Percentiles rank a stretch among this genome's conserved stretches.
Conservation (phyloP, 2,888 invertebrate genomes). For the Habrosyne pyritoides region DNA sequence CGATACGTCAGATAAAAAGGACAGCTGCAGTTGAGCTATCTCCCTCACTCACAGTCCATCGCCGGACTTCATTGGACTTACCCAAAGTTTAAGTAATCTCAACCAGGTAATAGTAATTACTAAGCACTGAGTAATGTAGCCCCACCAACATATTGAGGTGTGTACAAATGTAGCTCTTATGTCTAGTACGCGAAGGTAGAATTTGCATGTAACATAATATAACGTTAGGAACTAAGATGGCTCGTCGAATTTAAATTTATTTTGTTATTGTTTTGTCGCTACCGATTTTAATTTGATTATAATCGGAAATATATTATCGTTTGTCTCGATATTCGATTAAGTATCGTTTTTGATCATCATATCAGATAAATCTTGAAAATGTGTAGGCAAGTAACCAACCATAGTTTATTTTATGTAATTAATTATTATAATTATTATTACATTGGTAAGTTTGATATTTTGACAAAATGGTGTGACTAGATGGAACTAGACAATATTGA, state of each 20-base stretch:
- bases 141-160: constrained; percentile 50
- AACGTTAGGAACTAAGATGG: constrained; percentile 6
- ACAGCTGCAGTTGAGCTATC: constrained; percentile 73
- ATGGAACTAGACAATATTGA: constrained; percentile 5
- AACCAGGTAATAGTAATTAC: constrained; percentile 69
- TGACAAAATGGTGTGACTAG: constrained; percentile 1
- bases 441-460: background rate
- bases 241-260: constrained; percentile 26
- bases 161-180: constrained; percentile 54
- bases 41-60: constrained; percentile 47
- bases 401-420: too few species aligned
- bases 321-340: background rate
- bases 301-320: background rate
- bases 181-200: constrained; percentile 35
- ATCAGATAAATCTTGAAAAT: background rate
- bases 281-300: background rate
- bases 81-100: constrained; percentile 80
- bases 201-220: constrained; percentile 18
- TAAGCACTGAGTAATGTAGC: constrained; percentile 64
- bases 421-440: too few species aligned
- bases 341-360: background rate
- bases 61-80: constrained; percentile 61
- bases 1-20: constrained; percentile 51
- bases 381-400: background rate
- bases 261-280: constrained; percentile 4